Evolutionary conservation across 2,797 vertebrate species (phyloP), one percentile per base, ranked within the genome.

Genomic region (Bovichtus diacanthus): DNA sequence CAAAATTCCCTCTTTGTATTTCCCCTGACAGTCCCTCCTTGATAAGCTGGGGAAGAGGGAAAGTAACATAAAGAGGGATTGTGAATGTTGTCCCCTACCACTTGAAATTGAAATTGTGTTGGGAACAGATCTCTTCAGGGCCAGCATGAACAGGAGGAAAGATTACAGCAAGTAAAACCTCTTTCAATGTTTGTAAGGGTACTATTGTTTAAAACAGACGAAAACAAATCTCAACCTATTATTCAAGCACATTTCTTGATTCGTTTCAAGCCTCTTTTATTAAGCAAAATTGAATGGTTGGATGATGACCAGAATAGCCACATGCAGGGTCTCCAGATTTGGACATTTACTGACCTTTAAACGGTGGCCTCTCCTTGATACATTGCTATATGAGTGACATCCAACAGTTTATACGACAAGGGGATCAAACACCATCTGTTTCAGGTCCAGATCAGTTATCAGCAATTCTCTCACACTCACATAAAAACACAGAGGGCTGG

Each of bases 341-440:
- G 19, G 58, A 64, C 13, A 29, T 69, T 71, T 60, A 63, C 66
- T 74, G 49, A 84, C 76, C 77, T 84, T 84, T 76, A 78, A 82
- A 76, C 29, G 15, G 29, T 60, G 49, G 9, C 31, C 49, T 62
- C 36, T 67, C 19, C 60, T 56, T 53, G 34, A 84, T n/a, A 69
- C 2, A 63, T 63, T 69, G 69, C 62, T 63, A 43, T 69, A 54
- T 66, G 70, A 55, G 49, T 39, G 51, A 63, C 54, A 79, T 82
- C 31, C 50, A 75, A 83, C 23, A 31, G 43, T 76, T 74, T n/a
- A 74, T 47, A 63, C 0, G 13, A 63, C 21, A 53, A 67, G 13
- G 13, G 27, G 39, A 85, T 83, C 51, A 81, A 70, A 79, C 70
- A 51, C 82, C 76, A 65, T 81, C 58, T 83, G 68, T 67, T 76